Percentiles rank a stretch among this genome's conserved stretches.
These are phyloP conservation scores for Drosophila funebris DNA, from an alignment of 1,140 invertebrate species.

Conservation along the genomic window DNA sequence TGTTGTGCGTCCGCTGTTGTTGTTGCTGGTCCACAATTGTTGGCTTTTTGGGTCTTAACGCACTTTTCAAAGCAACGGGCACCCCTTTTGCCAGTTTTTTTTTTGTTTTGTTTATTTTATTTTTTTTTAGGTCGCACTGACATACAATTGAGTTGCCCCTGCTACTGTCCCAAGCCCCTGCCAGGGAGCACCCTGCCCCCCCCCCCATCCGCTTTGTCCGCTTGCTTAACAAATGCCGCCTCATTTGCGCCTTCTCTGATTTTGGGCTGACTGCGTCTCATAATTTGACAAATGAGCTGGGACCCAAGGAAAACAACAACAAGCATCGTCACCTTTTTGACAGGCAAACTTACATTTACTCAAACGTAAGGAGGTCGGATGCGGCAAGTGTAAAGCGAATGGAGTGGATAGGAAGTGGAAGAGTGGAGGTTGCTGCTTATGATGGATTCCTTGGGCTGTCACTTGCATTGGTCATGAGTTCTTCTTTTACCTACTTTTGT, in stretches of 20 bases:
- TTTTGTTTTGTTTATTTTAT: too few species aligned
- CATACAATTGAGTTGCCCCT: slow-evolving; percentile 54
- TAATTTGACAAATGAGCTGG: slow-evolving; percentile 72
- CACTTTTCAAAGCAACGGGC: slow-evolving; percentile 32
- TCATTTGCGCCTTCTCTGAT: slow-evolving; percentile 75
- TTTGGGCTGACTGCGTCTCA: slow-evolving; percentile 51
- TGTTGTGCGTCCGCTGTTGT: background rate
- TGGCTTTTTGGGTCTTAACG: slow-evolving; percentile 37
- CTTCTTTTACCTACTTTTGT: slow-evolving; percentile 26
- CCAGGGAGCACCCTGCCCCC: too few species aligned
- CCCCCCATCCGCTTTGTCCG: background rate
- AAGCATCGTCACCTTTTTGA: slow-evolving; percentile 74
- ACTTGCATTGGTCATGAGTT: slow-evolving; percentile 37
- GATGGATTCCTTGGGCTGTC: slow-evolving; percentile 43
- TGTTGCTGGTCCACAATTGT: slow-evolving; percentile 31
- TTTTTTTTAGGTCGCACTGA: slow-evolving; percentile 18
- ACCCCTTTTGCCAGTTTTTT: too few species aligned
- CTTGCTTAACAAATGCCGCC: slow-evolving; percentile 64
- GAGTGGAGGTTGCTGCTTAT: background rate
- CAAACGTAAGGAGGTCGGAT: background rate
- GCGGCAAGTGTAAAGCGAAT: background rate
- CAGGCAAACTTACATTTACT: slow-evolving; percentile 40
- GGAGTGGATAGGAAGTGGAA: background rate
- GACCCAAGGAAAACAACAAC: slow-evolving; percentile 20
- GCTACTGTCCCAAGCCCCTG: background rate